These are phyloP conservation scores for Sialis lutaria DNA, from an alignment of 2,888 invertebrate species.

Conservation along the genomic window DNA sequence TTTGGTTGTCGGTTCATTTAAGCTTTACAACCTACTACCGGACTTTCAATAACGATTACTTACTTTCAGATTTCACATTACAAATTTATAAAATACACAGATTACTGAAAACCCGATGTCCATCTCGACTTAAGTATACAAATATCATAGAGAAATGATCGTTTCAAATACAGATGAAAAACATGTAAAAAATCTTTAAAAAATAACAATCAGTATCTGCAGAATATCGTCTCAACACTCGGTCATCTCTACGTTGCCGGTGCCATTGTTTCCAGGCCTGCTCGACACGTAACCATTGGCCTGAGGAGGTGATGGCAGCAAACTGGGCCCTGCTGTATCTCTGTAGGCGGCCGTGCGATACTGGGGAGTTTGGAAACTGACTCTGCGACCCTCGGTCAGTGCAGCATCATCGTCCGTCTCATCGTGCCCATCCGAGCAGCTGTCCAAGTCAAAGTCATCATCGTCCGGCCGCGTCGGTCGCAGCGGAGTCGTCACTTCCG, in stretches of 20 bases:
- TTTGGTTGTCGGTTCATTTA: too few relatives aligned
- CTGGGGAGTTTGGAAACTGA: neutral
- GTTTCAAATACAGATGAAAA: too few relatives aligned
- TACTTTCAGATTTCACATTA: too few relatives aligned
- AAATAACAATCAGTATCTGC: neutral
- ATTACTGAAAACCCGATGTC: too few relatives aligned
- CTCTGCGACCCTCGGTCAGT: neutral
- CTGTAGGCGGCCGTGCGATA: neutral
- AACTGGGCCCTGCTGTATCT: neutral
- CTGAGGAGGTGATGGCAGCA: neutral
- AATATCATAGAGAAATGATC: too few relatives aligned
- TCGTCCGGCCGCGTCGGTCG: conserved; percentile 16
- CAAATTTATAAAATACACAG: too few relatives aligned
- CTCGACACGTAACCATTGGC: neutral
- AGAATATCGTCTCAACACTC: neutral
- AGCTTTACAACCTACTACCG: too few relatives aligned
- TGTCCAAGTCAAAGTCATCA: conserved; percentile 17
- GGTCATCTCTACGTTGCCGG: neutral
- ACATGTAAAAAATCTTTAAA: too few relatives aligned
- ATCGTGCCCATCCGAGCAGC: conserved; percentile 14
- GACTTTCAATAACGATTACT: too few relatives aligned
- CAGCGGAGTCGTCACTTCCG: conserved; percentile 23
- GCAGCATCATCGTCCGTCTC: conserved; percentile 15
- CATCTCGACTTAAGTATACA: too few relatives aligned
- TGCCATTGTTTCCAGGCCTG: neutral